Percentiles rank a stretch among this genome's conserved stretches.
Conservation (phyloP, 2,113 vertebrate genomes). For the Amazona vittata region DNA sequence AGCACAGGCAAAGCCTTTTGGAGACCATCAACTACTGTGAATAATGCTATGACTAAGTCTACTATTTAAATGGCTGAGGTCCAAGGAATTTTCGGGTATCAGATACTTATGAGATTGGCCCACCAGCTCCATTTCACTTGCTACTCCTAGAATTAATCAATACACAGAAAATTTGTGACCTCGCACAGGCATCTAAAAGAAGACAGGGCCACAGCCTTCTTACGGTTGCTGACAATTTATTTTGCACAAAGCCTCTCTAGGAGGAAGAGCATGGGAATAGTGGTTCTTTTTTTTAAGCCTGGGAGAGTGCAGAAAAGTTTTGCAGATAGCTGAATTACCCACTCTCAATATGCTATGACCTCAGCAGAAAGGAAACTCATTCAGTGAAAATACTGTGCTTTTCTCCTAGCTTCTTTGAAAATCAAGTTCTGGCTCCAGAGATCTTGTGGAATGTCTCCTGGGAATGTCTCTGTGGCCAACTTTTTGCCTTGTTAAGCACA, state of each 20-base stretch:
- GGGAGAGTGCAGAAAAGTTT: background rate
- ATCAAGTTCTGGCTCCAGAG: slow-evolving; percentile 17
- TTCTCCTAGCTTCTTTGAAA: slow-evolving; percentile 28
- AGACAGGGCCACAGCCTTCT: background rate
- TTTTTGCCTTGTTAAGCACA: background rate
- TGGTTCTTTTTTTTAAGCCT: background rate
- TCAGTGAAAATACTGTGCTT: slow-evolving; percentile 39
- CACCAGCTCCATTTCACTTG: background rate
- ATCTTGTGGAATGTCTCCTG: slow-evolving; percentile 21
- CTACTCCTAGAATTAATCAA: background rate
- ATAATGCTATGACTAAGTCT: background rate
- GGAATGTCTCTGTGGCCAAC: background rate
- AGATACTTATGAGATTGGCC: background rate
- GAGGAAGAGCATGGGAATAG: background rate
- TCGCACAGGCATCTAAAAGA: background rate
- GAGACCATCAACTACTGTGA: background rate
- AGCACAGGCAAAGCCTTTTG: background rate
- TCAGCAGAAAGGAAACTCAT: slow-evolving; percentile 41
- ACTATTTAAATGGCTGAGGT: background rate
- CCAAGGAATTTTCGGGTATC: background rate
- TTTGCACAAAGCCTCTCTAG: background rate
- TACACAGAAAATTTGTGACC: background rate
- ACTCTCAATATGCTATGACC: background rate
- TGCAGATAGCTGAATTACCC: background rate
- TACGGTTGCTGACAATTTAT: background rate